Conservation (phyloP, 2,888 invertebrate species). For the Synergus gifuensis region DNA sequence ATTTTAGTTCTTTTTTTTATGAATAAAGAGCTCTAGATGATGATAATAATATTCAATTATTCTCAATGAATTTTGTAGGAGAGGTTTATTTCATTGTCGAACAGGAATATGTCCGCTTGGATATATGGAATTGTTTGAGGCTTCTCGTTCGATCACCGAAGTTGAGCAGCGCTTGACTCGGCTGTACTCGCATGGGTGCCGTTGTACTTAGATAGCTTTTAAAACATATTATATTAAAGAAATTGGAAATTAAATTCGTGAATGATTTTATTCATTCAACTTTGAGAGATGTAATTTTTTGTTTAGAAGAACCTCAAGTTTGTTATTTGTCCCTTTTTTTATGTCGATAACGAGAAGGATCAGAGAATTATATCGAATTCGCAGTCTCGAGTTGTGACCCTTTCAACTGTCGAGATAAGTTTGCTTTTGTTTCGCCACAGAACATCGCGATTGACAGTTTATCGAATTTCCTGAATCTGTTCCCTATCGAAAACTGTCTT, state of each 20-base stretch:
- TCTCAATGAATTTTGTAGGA: not conserved
- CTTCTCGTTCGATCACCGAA: too few relatives aligned
- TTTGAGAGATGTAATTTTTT: not conserved
- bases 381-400: slow-evolving; percentile 2
- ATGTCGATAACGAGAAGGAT: not conserved
- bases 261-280: not conserved
- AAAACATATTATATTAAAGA: too few relatives aligned
- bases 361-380: slow-evolving; percentile 32
- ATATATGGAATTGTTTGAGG: too few relatives aligned
- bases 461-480: slow-evolving; percentile 39
- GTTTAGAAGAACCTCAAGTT: not conserved
- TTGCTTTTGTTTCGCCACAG: slow-evolving; percentile 13
- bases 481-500: not conserved
- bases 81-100: not conserved
- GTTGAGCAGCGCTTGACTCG: too few relatives aligned
- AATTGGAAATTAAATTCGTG: too few relatives aligned
- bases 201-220: too few relatives aligned
- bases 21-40: not conserved
- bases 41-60: not conserved
- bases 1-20: not conserved
- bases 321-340: not conserved
- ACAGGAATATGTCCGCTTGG: too few relatives aligned
- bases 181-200: too few relatives aligned
- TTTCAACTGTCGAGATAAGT: slow-evolving; percentile 30
- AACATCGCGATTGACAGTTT: slow-evolving; percentile 38